These are phyloP conservation scores for Subanguina moxae DNA, from an alignment of 1,140 invertebrate species.

Conservation along the genomic window DNA sequence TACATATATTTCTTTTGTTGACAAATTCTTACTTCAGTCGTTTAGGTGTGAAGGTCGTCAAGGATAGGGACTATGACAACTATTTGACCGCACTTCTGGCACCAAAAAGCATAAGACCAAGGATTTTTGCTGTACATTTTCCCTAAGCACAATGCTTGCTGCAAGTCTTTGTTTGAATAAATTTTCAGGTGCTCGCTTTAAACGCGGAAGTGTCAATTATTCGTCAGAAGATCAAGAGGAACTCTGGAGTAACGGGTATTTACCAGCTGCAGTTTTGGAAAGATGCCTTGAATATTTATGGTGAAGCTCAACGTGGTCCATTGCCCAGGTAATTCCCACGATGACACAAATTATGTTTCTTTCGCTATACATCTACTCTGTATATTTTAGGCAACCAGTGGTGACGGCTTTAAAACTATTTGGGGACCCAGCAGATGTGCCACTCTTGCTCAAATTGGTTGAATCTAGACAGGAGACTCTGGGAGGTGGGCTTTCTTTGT, in stretches of 20 bases:
- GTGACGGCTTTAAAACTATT: conserved; percentile 35
- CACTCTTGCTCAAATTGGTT: conserved; percentile 39
- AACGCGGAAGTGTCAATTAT: conserved; percentile 44
- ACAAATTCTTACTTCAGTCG: too few relatives aligned
- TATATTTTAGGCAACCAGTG: conserved; percentile 42
- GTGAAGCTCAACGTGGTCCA: conserved; percentile 19
- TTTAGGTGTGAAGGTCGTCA: conserved; percentile 25
- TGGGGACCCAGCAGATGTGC: conserved; percentile 5
- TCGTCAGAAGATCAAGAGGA: conserved; percentile 43
- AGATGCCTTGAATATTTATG: conserved; percentile 37
- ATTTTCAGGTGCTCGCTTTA: conserved; percentile 43
- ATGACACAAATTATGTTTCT: neutral
- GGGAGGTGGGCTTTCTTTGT: conserved; percentile 9
- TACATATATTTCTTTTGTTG: neutral
- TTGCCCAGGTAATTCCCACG: conserved; percentile 36
- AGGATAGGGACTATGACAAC: conserved; percentile 45
- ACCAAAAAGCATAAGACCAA: conserved; percentile 16
- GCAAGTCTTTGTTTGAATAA: neutral
- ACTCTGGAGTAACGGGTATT: conserved; percentile 42
- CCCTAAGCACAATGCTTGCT: conserved; percentile 5
- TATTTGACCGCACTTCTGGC: conserved; percentile 38
- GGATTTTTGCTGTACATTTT: conserved; percentile 33
- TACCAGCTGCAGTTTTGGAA: conserved; percentile 49
- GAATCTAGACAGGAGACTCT: conserved; percentile 42
- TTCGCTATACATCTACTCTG: neutral